Conservation (phyloP, 2,888 invertebrate genomes). For the Crematogaster levior region DNA sequence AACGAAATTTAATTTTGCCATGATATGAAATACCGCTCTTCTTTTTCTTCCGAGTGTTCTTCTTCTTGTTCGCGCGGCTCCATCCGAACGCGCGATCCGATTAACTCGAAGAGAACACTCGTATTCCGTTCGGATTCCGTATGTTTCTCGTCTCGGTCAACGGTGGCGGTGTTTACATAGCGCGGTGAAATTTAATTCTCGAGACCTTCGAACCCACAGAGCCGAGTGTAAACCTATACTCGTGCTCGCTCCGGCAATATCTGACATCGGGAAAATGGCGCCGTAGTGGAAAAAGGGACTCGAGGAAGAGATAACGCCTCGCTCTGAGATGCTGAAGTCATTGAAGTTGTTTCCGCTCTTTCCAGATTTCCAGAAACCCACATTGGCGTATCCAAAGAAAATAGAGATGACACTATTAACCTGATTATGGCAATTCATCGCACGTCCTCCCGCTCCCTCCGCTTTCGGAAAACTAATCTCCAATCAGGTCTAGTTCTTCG, state of each 20-base stretch:
- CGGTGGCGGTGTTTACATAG: slow-evolving; percentile 74
- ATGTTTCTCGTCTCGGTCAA: slow-evolving; percentile 71
- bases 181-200: slow-evolving; percentile 80
- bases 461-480: not conserved
- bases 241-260: slow-evolving; percentile 27
- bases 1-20: not conserved
- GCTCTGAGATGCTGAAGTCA: not conserved
- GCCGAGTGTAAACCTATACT: slow-evolving; percentile 75
- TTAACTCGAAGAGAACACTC: slow-evolving; percentile 70
- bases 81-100: slow-evolving; percentile 66
- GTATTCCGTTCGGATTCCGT: slow-evolving; percentile 61
- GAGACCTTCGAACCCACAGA: slow-evolving; percentile 72
- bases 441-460: not conserved
- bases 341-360: slow-evolving; percentile 28
- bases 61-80: slow-evolving; percentile 15
- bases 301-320: slow-evolving; percentile 5
- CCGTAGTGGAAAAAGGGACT: slow-evolving; percentile 4
- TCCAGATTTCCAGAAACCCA: slow-evolving; percentile 11
- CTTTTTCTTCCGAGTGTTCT: not conserved
- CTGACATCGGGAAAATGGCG: slow-evolving; percentile 29
- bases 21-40: not conserved
- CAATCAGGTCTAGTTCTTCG: not conserved
- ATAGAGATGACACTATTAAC: not conserved
- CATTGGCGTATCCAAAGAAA: slow-evolving; percentile 5
- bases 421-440: not conserved